phyloP scores from a whole-genome alignment of 2,797 vertebrate species.

The Ptychadena robeensis region DNA sequence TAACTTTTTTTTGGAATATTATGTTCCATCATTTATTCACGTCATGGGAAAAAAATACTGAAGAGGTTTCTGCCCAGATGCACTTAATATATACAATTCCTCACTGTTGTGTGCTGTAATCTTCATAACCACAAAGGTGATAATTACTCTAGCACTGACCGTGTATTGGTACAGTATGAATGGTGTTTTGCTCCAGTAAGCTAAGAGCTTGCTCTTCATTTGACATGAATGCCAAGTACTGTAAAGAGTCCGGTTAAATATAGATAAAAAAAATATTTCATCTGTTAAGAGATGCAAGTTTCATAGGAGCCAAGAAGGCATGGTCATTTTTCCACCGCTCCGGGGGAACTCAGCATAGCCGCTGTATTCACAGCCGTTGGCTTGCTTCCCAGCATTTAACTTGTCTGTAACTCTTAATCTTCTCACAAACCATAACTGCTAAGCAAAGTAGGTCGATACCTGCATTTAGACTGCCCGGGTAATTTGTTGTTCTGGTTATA shows the following conservation, averaged over 20 bases:
- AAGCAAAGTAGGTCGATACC: conserved; percentile 36
- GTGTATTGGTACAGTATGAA: neutral
- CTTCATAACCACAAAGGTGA: neutral
- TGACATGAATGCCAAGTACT: conserved; percentile 7
- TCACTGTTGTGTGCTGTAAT: neutral
- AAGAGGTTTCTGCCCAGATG: neutral
- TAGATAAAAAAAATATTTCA: conserved; percentile 26
- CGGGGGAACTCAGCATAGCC: conserved; percentile 11
- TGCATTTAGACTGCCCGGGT: conserved; percentile 42
- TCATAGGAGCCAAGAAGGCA: conserved; percentile 17
- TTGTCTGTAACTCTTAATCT: conserved; percentile 49
- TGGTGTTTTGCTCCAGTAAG: neutral
- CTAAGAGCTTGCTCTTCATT: neutral
- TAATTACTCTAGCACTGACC: neutral
- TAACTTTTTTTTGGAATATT: neutral
- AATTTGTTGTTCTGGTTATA: conserved; percentile 31
- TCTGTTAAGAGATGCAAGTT: conserved; percentile 38
- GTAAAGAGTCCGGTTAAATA: conserved; percentile 13
- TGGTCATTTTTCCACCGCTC: conserved; percentile 34
- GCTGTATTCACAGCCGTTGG: conserved; percentile 24
- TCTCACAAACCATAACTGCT: conserved; percentile 39
- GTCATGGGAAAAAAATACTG: neutral
- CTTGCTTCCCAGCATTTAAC: conserved; percentile 11
- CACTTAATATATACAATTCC: neutral
- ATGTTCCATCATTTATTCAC: neutral